phyloP scores from a whole-genome alignment of 1,140 invertebrate genomes.

The Ceratina calcarata region DNA sequence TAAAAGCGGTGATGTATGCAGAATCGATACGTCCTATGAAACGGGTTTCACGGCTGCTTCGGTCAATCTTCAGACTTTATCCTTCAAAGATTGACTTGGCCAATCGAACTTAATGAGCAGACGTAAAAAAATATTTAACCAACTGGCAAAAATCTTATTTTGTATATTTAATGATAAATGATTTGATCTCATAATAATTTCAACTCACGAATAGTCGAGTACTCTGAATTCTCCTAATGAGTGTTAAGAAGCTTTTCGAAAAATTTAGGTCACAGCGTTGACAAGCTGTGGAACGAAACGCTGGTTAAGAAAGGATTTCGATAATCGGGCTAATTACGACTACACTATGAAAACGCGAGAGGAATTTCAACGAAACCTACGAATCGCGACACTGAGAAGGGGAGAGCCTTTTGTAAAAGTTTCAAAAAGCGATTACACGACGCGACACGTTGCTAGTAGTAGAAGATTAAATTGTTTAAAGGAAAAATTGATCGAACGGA shows the following conservation, averaged over 20 bases:
- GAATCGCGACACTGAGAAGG: conserved; percentile 32
- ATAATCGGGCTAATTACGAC: conserved; percentile 39
- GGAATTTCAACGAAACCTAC: not conserved
- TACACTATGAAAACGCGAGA: not conserved
- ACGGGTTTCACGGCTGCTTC: not conserved
- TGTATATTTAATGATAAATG: too few relatives aligned
- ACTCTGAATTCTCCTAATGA: too few relatives aligned
- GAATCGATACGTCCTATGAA: conserved; percentile 8
- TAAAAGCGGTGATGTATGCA: conserved; percentile 23
- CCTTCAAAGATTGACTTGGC: conserved; percentile 5
- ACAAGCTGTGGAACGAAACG: not conserved
- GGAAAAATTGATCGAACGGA: not conserved
- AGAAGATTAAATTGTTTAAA: not conserved
- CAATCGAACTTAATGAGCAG: not conserved
- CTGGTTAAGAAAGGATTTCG: conserved; percentile 23
- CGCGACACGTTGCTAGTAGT: too few relatives aligned
- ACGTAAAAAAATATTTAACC: not conserved
- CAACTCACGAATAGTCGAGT: too few relatives aligned
- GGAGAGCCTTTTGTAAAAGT: not conserved
- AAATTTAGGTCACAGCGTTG: conserved; percentile 13
- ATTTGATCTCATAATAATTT: too few relatives aligned
- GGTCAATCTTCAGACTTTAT: conserved; percentile 8
- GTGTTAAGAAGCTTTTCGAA: not conserved
- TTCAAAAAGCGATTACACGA: not conserved
- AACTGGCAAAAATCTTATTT: too few relatives aligned